phyloP scores from a whole-genome alignment of 2,113 vertebrate genomes.

The Dasyprocta punctata region DNA sequence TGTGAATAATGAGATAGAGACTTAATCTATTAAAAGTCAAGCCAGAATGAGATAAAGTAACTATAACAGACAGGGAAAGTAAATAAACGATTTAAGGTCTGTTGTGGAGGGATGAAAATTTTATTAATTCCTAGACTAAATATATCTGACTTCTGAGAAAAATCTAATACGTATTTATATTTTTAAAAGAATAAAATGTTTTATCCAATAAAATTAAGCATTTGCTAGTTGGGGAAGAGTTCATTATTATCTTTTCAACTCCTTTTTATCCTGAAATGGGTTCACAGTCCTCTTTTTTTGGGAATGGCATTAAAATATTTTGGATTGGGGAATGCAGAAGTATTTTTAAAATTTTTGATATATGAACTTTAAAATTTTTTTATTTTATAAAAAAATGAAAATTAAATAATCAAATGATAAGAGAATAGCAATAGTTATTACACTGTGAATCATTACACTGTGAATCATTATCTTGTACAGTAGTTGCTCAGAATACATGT shows the following conservation, averaged over 20 bases:
- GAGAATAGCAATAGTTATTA: not conserved
- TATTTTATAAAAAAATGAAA: not conserved
- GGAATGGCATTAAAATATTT: conserved; percentile 24
- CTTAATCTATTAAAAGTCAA: not conserved
- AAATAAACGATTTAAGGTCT: not conserved
- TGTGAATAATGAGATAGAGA: not conserved
- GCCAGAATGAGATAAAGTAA: not conserved
- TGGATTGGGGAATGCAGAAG: not conserved
- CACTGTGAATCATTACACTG: not conserved
- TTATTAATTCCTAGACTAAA: not conserved
- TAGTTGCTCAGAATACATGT: not conserved
- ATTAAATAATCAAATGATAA: not conserved
- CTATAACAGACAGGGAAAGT: not conserved
- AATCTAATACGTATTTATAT: not conserved
- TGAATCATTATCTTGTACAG: not conserved
- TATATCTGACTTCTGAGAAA: not conserved
- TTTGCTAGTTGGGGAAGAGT: not conserved
- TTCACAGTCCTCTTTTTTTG: not conserved
- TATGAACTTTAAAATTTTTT: not conserved
- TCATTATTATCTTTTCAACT: not conserved
- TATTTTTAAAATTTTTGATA: conserved; percentile 51
- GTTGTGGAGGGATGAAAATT: not conserved
- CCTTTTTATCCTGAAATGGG: not conserved
- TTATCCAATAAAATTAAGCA: not conserved
- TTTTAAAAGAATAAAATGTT: not conserved